A percentile compares a stretch with the other conserved stretches of the same genome.
phyloP scores from a whole-genome alignment of 1,140 invertebrate species.

The Periplaneta americana region DNA sequence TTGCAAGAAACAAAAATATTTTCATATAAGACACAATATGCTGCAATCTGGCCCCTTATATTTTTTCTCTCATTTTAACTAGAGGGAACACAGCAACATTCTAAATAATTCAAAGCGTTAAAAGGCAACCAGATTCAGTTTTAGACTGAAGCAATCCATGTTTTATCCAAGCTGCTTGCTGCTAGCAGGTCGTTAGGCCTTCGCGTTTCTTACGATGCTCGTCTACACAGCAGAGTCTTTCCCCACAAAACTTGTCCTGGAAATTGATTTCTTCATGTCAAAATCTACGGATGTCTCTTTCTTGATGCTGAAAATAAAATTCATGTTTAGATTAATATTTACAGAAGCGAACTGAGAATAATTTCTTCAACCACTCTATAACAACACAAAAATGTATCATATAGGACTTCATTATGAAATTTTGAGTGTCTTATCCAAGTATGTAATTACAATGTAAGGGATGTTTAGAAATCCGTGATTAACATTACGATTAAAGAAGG shows the following conservation, averaged over 20 bases:
- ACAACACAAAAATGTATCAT: too few relatives aligned
- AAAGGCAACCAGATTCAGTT: neutral
- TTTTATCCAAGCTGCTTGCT: neutral
- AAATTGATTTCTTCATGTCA: slow-evolving; percentile 70
- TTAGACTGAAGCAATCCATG: neutral
- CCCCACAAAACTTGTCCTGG: slow-evolving; percentile 73
- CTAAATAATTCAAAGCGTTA: neutral
- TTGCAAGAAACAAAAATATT: neutral
- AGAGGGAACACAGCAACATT: neutral
- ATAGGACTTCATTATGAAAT: too few relatives aligned
- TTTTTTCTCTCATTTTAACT: too few relatives aligned
- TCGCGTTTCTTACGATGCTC: neutral
- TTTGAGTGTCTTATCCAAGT: too few relatives aligned
- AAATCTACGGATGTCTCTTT: slow-evolving; percentile 73
- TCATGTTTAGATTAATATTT: neutral
- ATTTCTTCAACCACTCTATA: too few relatives aligned
- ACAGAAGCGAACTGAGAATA: neutral
- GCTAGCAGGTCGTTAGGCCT: too few relatives aligned
- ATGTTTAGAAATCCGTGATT: too few relatives aligned
- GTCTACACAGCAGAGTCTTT: slow-evolving; percentile 76
- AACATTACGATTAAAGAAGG: too few relatives aligned
- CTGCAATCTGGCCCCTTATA: neutral
- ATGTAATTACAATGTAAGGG: too few relatives aligned
- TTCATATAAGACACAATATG: neutral
- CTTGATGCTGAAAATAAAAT: slow-evolving; percentile 54